phyloP scores from a whole-genome alignment of 37 sponge, comb jelly and placozoan species.

The Theonella swinhoei region DNA sequence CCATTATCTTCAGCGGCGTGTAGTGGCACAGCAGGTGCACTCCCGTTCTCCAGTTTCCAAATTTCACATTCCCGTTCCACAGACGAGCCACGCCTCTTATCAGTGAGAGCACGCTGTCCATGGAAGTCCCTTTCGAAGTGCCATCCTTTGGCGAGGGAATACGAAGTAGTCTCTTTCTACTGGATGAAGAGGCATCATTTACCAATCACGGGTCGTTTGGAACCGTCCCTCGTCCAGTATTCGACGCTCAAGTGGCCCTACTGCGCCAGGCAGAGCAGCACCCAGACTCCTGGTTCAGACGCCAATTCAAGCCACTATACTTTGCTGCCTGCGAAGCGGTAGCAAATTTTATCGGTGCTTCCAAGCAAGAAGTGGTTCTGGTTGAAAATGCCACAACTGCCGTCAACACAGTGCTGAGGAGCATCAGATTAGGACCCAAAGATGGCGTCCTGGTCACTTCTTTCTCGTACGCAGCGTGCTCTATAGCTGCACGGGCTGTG shows the following conservation, averaged over 20 bases:
- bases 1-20: conserved; percentile 36
- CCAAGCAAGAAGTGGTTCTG: conserved; percentile 28
- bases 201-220: conserved; percentile 70
- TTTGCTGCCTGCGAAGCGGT: not conserved
- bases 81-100: too few species aligned
- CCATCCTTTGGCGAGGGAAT: conserved; percentile 25
- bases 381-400: conserved; percentile 67
- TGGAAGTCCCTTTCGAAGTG: too few species aligned
- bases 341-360: conserved; percentile 30
- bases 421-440: not conserved
- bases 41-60: too few species aligned
- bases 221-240: conserved; percentile 46
- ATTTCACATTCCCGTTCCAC: too few species aligned
- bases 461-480: conserved; percentile 39
- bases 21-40: too few species aligned
- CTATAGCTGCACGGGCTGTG: conserved; percentile 23
- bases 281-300: conserved; percentile 57
- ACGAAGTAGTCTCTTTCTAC: conserved; percentile 13
- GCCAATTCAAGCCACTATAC: not conserved
- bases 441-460: conserved; percentile 51
- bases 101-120: too few species aligned
- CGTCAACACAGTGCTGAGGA: conserved; percentile 37
- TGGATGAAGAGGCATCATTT: conserved; percentile 16
- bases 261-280: conserved; percentile 23
- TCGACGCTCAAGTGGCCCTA: not conserved